Evolutionary conservation across 2,113 vertebrate species (phyloP), one percentile per base, ranked within the genome.

Genomic region (Takifugu flavidus): DNA sequence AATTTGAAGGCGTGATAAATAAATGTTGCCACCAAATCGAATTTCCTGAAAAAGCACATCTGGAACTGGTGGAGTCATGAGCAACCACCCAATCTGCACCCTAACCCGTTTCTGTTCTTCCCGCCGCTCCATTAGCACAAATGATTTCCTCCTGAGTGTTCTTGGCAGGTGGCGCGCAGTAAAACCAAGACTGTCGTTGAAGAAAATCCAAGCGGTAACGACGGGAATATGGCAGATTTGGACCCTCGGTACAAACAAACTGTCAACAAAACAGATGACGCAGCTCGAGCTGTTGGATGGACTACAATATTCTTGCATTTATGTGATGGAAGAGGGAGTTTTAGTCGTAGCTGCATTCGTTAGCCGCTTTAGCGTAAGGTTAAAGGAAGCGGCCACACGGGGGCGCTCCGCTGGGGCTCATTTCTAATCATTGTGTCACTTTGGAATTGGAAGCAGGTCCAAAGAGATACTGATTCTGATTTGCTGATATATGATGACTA

Each of bases 191-290:
- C 51, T 70, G 56, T 34, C 54, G 63, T 12, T 34, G 2, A 45
- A 45, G n/a, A 29, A 66, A 70, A 70, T 66, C 49, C 53, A 64
- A 4, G 51, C 59, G 54, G 53, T 65, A 62, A 70, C 68, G 42
- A 74, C 57, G 62, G 52, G 73, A 71, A 74, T 73, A 68, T 59
- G 67, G 46, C 25, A 59, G 61, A 58, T 67, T 76, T 62, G 54
- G 27, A 70, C 51, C 47, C 55, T 62, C 15, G 0, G 27, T 29
- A 12, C 53, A 72, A 77, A 12, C 53, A 72, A 77, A 69, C 65
- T 75, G 70, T 65, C 31, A 6, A 15, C 56, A 47, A 59, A 55
- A 58, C 34, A 29, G 43, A 62, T 78, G 71, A 56, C 13, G 52
- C 15, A 20, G 10, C 59, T 45, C 67, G 63, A 63, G 58, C 72